Evolutionary conservation across 1,140 invertebrate species (phyloP).

Genomic region (Homarus americanus): DNA sequence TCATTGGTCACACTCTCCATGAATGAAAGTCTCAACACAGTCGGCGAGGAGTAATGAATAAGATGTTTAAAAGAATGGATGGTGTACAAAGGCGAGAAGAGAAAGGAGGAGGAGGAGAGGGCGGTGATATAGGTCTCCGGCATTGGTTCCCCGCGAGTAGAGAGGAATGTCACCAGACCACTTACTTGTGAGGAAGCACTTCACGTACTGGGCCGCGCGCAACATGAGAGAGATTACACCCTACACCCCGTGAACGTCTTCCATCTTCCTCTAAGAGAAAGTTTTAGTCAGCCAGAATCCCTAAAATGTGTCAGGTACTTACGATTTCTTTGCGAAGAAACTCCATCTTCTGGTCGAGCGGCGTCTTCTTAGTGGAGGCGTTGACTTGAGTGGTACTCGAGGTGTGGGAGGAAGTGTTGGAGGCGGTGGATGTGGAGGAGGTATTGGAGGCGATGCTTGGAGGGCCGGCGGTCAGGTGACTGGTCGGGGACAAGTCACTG

Average conservation of each 20-base stretch:
- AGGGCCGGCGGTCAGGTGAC: not conserved
- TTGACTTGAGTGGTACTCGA: not conserved
- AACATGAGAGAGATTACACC: not conserved
- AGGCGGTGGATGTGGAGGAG: not conserved
- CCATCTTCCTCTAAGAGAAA: not conserved
- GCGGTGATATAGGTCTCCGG: not conserved
- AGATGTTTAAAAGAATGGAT: not conserved
- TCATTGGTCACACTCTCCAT: not conserved
- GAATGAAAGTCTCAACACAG: not conserved
- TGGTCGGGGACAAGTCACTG: conserved; percentile 17
- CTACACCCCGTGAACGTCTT: not conserved
- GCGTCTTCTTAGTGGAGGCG: conserved; percentile 22
- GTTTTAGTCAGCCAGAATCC: not conserved
- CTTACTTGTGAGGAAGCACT: not conserved
- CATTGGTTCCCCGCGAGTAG: conserved; percentile 32
- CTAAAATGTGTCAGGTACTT: conserved; percentile 22
- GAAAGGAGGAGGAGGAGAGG: not conserved
- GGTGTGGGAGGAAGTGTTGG: not conserved
- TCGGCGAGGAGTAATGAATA: not conserved
- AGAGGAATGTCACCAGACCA: conserved; percentile 40
- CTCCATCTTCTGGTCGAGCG: conserved; percentile 61
- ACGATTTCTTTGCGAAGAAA: conserved; percentile 69
- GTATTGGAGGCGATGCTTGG: not conserved
- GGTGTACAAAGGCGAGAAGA: not conserved
- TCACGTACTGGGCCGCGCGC: not conserved